Conservation (phyloP, 2,888 invertebrate genomes). For the Operophtera brumata region DNA sequence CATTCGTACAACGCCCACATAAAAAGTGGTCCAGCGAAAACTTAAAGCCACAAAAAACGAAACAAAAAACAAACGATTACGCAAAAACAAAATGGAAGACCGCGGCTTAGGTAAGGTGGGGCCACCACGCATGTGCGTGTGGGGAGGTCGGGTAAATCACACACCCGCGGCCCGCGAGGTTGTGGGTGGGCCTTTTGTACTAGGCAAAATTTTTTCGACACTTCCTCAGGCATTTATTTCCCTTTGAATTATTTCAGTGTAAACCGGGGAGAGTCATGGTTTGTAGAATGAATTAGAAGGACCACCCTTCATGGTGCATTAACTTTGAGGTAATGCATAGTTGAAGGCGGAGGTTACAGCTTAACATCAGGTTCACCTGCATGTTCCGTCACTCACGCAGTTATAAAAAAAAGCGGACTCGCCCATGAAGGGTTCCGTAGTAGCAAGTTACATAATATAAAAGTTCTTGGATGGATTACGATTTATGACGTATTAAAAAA, state of each 20-base stretch:
- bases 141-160: slow-evolving; percentile 30
- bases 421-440: too few relatives aligned
- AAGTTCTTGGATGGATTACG: too few relatives aligned
- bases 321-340: too few relatives aligned
- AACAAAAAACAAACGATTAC: slow-evolving; percentile 39
- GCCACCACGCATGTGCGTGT: slow-evolving; percentile 75
- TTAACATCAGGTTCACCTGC: too few relatives aligned
- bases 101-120: slow-evolving; percentile 62
- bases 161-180: slow-evolving; percentile 33
- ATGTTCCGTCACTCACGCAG: too few relatives aligned
- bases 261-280: slow-evolving; percentile 46
- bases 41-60: slow-evolving; percentile 36
- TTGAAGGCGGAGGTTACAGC: too few relatives aligned
- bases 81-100: slow-evolving; percentile 77
- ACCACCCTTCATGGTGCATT: too few relatives aligned
- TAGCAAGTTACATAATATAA: too few relatives aligned
- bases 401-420: too few relatives aligned
- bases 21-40: slow-evolving; percentile 39
- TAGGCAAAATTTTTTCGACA: slow-evolving; percentile 50
- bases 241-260: slow-evolving; percentile 41
- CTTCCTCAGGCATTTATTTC: slow-evolving; percentile 48
- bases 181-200: slow-evolving; percentile 50
- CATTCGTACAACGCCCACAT: slow-evolving; percentile 4
- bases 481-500: too few relatives aligned
- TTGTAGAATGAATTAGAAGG: slow-evolving; percentile 68